Conservation (phyloP, 2,113 vertebrate genomes). For the Pteronura brasiliensis region DNA sequence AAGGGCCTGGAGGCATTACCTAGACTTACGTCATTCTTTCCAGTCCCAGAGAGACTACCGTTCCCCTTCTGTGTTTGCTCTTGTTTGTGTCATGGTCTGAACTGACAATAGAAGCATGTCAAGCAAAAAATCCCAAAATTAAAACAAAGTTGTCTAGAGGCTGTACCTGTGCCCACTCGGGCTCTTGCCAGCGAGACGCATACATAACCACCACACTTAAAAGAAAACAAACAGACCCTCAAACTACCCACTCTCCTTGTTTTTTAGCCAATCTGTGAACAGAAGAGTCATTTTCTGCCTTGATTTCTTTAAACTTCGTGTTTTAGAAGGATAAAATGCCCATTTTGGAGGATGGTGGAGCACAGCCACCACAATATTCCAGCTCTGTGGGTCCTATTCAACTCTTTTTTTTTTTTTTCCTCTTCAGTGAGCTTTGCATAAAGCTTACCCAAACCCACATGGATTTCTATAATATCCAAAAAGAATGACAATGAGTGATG, state of each 20-base stretch:
- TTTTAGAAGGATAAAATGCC: constrained; percentile 74
- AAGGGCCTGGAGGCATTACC: not conserved
- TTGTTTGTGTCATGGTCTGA: not conserved
- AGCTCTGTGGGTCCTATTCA: constrained; percentile 79
- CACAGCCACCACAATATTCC: constrained; percentile 74
- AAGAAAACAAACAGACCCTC: constrained; percentile 17
- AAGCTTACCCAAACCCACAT: constrained; percentile 89
- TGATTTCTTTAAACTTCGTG: constrained; percentile 72
- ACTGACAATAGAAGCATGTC: constrained; percentile 29
- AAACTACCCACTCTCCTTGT: constrained; percentile 46
- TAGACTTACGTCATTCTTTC: not conserved
- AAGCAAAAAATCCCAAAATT: constrained; percentile 34
- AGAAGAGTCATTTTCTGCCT: constrained; percentile 75
- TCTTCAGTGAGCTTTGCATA: constrained; percentile 88
- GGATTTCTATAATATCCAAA: constrained; percentile 89
- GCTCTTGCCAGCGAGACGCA: not conserved
- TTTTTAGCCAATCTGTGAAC: constrained; percentile 51
- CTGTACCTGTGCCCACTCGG: constrained; percentile 55
- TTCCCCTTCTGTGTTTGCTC: not conserved
- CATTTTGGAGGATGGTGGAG: constrained; percentile 65
- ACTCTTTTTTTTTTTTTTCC: constrained; percentile 63
- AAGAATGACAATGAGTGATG: constrained; percentile 93
- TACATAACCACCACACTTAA: constrained; percentile 41
- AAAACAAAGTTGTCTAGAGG: constrained; percentile 41
- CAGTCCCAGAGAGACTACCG: not conserved